Percentiles rank a stretch among this genome's conserved stretches.
These are phyloP conservation scores for Caloenas nicobarica DNA, from an alignment of 2,113 vertebrate species.

Conservation along the genomic window DNA sequence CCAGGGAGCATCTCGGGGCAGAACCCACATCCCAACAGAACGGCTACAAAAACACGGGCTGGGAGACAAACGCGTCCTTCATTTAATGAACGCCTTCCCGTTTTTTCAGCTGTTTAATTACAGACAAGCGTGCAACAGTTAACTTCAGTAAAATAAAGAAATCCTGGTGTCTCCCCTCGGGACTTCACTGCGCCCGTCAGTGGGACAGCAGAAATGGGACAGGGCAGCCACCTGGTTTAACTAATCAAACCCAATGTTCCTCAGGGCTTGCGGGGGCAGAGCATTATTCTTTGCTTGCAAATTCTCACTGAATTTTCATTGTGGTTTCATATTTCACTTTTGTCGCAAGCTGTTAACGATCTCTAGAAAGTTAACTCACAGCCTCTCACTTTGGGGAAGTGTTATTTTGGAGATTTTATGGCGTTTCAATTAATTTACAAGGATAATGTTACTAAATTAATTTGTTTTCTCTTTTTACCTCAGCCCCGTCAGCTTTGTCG, in stretches of 20 bases:
- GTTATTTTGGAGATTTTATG: neutral
- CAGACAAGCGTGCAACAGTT: accelerated
- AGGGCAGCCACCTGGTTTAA: too few relatives aligned
- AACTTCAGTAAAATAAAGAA: neutral
- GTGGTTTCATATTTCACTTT: neutral
- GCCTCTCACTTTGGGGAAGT: neutral
- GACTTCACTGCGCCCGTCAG: accelerated
- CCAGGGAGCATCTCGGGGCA: neutral
- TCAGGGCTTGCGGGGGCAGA: neutral
- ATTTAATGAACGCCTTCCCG: neutral
- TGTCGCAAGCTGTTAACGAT: neutral
- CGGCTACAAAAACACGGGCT: neutral
- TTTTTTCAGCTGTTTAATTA: too few relatives aligned
- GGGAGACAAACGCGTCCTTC: neutral
- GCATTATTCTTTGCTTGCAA: accelerated
- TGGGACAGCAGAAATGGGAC: neutral
- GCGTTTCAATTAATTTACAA: neutral
- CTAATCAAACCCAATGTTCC: accelerated
- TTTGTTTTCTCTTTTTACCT: neutral
- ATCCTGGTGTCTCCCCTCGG: neutral
- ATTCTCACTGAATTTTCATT: accelerated
- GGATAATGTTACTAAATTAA: neutral
- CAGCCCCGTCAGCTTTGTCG: neutral
- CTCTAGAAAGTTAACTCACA: neutral
- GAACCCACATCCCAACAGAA: accelerated